These are phyloP conservation scores for Pteropus rufus DNA, from an alignment of 2,797 vertebrate species.

Conservation along the genomic window DNA sequence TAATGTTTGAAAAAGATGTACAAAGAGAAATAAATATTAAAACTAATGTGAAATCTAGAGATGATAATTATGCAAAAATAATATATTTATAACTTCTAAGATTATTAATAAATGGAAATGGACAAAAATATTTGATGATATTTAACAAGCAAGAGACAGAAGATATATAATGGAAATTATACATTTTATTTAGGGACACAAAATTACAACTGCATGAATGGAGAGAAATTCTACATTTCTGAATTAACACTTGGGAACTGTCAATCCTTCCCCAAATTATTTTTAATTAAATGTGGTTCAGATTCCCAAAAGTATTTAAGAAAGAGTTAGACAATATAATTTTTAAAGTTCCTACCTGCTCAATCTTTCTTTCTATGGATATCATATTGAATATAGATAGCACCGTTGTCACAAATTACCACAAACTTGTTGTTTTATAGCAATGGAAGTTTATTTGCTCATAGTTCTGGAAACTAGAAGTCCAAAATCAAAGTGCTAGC, in stretches of 20 bases:
- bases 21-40: neutral
- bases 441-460: neutral
- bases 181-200: neutral
- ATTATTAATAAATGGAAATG: neutral
- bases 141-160: neutral
- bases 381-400: neutral
- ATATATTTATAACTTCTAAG: neutral
- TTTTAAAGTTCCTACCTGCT: neutral
- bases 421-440: neutral
- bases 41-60: neutral
- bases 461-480: neutral
- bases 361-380: neutral
- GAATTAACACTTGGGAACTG: neutral
- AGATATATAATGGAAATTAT: neutral
- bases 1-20: neutral
- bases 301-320: neutral
- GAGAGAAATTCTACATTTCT: neutral
- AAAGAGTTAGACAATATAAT: neutral
- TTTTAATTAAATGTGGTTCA: neutral
- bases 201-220: neutral
- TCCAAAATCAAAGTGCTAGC: fast-evolving
- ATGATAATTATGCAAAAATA: neutral
- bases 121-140: neutral
- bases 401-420: neutral
- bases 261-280: neutral